These are phyloP conservation scores for Stictonetta naevosa DNA, from an alignment of 2,113 vertebrate species.

Conservation along the genomic window DNA sequence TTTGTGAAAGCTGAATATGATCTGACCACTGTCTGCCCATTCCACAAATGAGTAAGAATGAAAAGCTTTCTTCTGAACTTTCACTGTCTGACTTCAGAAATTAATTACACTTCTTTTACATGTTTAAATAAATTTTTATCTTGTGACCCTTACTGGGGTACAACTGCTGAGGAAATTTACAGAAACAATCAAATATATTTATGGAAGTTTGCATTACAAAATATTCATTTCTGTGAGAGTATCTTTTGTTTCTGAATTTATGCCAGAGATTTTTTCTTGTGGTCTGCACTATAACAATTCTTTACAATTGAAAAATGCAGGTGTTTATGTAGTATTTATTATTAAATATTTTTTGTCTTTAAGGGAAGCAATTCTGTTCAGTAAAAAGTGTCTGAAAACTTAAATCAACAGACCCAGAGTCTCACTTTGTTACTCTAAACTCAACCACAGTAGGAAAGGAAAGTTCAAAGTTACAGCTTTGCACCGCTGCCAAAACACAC, in stretches of 20 bases:
- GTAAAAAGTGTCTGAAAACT: conserved; percentile 50
- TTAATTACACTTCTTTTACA: neutral
- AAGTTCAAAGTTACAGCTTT: conserved; percentile 79
- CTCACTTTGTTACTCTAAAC: conserved; percentile 73
- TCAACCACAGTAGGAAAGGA: conserved; percentile 75
- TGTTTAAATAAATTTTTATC: neutral
- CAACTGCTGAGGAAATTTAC: neutral
- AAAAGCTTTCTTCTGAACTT: neutral
- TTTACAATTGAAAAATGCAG: neutral
- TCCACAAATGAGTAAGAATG: neutral
- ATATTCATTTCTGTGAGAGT: neutral
- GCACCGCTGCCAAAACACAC: conserved; percentile 79
- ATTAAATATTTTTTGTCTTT: conserved; percentile 20
- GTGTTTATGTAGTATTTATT: neutral
- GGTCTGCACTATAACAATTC: neutral
- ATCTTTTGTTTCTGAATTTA: neutral
- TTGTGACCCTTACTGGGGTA: neutral
- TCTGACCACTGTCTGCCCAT: neutral
- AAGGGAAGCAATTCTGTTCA: neutral
- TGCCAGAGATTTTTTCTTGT: neutral
- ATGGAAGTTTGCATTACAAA: neutral
- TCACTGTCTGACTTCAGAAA: neutral
- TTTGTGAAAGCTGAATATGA: neutral
- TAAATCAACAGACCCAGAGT: conserved; percentile 52
- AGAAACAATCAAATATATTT: neutral